phyloP scores from a whole-genome alignment of 2,888 invertebrate genomes.

The Drosophila parthenogenetica region DNA sequence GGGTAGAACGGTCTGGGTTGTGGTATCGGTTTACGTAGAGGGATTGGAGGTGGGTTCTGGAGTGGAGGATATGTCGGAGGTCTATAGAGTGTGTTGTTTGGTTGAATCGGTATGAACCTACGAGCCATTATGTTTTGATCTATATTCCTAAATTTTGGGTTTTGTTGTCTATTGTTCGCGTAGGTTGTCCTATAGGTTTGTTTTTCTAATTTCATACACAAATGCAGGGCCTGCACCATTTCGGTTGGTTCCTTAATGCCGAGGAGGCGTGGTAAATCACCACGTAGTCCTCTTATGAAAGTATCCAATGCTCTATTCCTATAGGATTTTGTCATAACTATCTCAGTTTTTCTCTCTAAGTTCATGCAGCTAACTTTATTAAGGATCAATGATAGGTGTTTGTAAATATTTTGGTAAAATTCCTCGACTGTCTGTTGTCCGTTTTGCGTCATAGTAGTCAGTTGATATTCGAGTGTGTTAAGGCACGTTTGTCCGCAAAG shows the following conservation, averaged over 20 bases:
- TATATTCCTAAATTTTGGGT: not conserved
- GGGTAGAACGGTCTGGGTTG: too few species aligned
- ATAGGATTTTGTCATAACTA: not conserved
- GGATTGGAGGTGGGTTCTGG: too few species aligned
- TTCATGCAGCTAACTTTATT: not conserved
- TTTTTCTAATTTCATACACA: too few species aligned
- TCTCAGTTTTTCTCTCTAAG: not conserved
- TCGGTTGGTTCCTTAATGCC: too few species aligned
- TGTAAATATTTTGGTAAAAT: not conserved
- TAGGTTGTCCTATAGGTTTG: not conserved
- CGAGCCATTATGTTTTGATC: not conserved
- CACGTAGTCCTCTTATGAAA: too few species aligned
- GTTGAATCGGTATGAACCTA: not conserved
- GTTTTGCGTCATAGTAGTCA: not conserved
- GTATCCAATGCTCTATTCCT: too few species aligned
- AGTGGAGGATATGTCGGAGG: too few species aligned
- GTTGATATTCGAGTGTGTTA: not conserved
- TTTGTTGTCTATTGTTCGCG: not conserved
- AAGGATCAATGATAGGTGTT: not conserved
- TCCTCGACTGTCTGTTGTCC: not conserved
- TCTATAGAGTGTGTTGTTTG: not conserved
- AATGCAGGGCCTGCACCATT: constrained; percentile 3
- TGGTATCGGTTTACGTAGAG: too few species aligned
- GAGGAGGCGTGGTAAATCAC: too few species aligned
- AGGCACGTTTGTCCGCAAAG: too few species aligned